phyloP scores from a whole-genome alignment of 2,113 vertebrate species.

The Scalopus aquaticus region DNA sequence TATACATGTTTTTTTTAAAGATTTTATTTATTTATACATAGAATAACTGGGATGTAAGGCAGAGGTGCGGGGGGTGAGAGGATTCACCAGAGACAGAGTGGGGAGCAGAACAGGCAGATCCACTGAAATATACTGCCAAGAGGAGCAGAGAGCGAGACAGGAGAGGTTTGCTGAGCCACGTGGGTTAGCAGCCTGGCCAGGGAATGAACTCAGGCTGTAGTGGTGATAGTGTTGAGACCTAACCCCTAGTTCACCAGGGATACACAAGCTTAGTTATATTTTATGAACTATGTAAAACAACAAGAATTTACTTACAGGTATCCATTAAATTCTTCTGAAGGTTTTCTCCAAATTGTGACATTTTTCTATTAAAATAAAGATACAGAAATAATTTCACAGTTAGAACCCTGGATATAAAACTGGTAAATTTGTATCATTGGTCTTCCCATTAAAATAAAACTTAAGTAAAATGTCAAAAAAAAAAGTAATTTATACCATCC shows the following conservation, averaged over 20 bases:
- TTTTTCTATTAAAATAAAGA: constrained; percentile 86
- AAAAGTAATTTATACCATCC: background rate
- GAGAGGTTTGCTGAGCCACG: no score
- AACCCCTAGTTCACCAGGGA: no score
- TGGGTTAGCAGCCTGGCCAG: no score
- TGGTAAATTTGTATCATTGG: background rate
- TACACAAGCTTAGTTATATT: background rate
- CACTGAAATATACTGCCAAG: no score
- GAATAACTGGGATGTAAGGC: no score
- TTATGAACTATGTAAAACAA: constrained; percentile 6
- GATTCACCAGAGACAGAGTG: no score
- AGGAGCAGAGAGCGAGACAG: no score
- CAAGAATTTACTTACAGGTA: constrained; percentile 88
- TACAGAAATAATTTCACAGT: background rate
- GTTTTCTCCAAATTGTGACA: constrained; percentile 90
- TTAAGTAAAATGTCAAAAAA: background rate
- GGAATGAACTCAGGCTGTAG: no score
- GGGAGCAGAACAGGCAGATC: no score
- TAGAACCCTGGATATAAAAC: constrained; percentile 12
- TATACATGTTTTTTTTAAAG: background rate
- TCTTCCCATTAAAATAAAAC: constrained; percentile 12
- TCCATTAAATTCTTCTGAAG: constrained; percentile 90
- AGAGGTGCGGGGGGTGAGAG: no score
- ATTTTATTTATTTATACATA: no score
- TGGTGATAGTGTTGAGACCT: no score